phyloP scores from a whole-genome alignment of 2,797 vertebrate species.

The Eurystomus glaucurus region DNA sequence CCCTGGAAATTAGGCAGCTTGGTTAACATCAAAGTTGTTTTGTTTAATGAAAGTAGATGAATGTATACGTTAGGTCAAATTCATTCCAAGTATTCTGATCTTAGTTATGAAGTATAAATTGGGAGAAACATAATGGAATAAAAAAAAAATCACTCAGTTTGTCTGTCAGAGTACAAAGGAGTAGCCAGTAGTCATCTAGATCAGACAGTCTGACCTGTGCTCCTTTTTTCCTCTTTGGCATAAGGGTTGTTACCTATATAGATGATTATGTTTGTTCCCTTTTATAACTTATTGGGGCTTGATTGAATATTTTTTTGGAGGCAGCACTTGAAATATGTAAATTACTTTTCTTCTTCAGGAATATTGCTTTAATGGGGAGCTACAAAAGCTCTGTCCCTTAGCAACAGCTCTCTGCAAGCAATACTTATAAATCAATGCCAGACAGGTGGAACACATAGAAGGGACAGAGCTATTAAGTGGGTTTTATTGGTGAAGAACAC shows the following conservation, averaged over 20 bases:
- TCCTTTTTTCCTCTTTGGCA: neutral
- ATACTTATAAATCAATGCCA: conserved; percentile 51
- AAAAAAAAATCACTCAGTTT: neutral
- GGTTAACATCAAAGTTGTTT: neutral
- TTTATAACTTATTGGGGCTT: neutral
- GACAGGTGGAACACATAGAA: neutral
- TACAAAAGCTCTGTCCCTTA: conserved; percentile 64
- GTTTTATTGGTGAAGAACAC: neutral
- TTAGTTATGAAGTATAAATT: neutral
- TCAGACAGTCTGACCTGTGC: neutral
- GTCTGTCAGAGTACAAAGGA: neutral
- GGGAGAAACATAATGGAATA: neutral
- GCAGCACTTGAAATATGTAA: conserved; percentile 35
- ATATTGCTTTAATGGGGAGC: conserved; percentile 23
- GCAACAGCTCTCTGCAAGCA: conserved; percentile 60
- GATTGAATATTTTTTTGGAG: conserved; percentile 17
- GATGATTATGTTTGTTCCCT: neutral
- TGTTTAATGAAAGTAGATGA: neutral
- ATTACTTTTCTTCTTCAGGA: conserved; percentile 42
- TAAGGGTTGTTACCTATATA: neutral
- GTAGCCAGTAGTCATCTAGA: neutral
- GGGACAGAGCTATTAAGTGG: neutral
- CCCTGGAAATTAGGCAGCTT: neutral
- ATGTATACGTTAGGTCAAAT: neutral
- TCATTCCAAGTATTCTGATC: neutral